Evolutionary conservation across 2,797 vertebrate species (phyloP).

Genomic region (Sitta carolinensis): DNA sequence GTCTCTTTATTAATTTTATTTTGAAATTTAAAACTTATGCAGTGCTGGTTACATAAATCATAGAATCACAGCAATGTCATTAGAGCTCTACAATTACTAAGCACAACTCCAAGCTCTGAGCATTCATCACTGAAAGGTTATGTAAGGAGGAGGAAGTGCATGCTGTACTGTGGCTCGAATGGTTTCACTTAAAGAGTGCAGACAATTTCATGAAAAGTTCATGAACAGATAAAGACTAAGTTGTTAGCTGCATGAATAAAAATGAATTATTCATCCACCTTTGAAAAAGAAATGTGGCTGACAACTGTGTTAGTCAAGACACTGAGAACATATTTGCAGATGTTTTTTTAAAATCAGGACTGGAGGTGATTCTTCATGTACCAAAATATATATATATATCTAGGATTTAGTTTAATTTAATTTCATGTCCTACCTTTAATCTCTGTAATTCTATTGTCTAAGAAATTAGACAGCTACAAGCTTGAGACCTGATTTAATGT

Average conservation of each 20-base stretch:
- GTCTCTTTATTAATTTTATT: background rate
- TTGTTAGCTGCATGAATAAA: background rate
- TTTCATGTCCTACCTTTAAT: background rate
- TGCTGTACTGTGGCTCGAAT: background rate
- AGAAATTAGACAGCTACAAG: background rate
- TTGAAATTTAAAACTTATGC: background rate
- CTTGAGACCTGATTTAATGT: background rate
- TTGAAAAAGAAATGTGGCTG: background rate
- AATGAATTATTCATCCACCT: slow-evolving; percentile 6
- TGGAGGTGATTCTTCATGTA: background rate
- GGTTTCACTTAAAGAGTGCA: background rate
- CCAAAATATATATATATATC: background rate
- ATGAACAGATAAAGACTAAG: background rate
- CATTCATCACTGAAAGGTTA: background rate
- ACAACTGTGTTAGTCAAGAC: background rate
- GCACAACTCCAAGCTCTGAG: background rate
- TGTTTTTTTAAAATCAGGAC: background rate
- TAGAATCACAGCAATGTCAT: background rate
- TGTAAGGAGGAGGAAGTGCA: background rate
- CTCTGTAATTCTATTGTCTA: background rate
- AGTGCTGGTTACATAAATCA: background rate
- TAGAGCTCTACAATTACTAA: background rate
- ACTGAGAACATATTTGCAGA: background rate
- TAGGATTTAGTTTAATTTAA: background rate
- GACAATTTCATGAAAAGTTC: background rate